These are phyloP conservation scores for Sebastes fasciatus DNA, from an alignment of 2,113 vertebrate species.

Conservation along the genomic window DNA sequence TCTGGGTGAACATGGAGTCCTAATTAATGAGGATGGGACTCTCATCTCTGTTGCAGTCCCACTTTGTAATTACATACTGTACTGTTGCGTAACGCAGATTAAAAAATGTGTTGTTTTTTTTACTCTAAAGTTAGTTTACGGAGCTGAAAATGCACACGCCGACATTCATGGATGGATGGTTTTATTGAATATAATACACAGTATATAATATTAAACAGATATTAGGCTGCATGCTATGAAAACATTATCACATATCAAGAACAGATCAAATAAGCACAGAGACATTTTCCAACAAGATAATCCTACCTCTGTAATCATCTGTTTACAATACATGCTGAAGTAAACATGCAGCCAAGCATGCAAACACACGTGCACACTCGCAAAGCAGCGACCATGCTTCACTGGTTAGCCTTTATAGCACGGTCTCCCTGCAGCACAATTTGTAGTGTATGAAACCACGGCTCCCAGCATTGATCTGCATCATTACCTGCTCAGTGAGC, in stretches of 20 bases:
- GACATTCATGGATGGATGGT: neutral
- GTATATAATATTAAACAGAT: neutral
- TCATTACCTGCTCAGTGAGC: too few relatives aligned
- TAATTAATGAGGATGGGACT: neutral
- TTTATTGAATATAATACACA: neutral
- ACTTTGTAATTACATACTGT: conserved; percentile 2
- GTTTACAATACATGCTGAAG: neutral
- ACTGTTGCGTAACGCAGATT: neutral
- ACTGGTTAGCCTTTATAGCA: too few relatives aligned
- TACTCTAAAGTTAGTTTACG: neutral
- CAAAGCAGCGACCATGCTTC: neutral
- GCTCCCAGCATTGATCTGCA: too few relatives aligned
- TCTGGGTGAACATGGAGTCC: neutral
- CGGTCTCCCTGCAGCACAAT: too few relatives aligned
- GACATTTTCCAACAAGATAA: neutral
- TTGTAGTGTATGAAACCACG: too few relatives aligned
- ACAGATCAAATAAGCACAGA: neutral
- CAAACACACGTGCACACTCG: neutral
- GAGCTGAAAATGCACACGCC: neutral
- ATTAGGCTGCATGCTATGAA: neutral
- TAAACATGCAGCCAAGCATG: neutral
- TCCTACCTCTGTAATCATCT: neutral
- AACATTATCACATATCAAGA: neutral
- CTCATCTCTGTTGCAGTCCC: neutral
- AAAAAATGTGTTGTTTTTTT: neutral